A percentile compares a stretch with the other conserved stretches of the same genome.
Conservation (phyloP, 2,113 vertebrate species). For the Oncorhynchus kisutch region DNA sequence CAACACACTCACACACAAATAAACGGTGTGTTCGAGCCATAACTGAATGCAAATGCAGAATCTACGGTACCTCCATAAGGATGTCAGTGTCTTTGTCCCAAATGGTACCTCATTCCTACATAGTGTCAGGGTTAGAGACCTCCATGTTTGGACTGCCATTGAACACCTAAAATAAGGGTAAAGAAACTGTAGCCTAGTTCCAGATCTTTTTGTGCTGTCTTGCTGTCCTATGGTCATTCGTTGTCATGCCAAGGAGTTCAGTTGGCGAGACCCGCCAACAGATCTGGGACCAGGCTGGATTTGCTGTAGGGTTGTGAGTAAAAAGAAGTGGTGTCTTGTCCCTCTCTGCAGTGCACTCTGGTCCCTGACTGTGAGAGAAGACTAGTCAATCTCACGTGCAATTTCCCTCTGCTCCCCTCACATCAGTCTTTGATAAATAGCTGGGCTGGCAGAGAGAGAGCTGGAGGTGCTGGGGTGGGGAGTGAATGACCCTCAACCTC, state of each 20-base stretch:
- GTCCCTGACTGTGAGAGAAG: slow-evolving; percentile 21
- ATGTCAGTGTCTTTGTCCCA: too few relatives aligned
- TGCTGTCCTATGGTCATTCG: not conserved
- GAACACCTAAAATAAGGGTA: not conserved
- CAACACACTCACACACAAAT: slow-evolving; percentile 4
- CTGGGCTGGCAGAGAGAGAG: slow-evolving; percentile 28
- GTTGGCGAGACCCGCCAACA: too few relatives aligned
- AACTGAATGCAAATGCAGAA: too few relatives aligned
- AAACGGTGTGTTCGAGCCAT: not conserved
- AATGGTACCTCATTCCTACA: too few relatives aligned
- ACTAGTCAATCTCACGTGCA: slow-evolving; percentile 50
- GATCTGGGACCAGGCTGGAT: not conserved
- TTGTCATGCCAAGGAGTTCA: too few relatives aligned
- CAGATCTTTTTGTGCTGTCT: not conserved
- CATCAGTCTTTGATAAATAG: slow-evolving; percentile 61
- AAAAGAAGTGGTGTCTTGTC: not conserved
- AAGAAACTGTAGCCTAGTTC: not conserved
- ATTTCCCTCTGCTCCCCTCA: slow-evolving; percentile 30
- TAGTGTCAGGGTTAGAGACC: not conserved
- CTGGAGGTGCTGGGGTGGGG: not conserved
- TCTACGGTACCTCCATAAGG: too few relatives aligned
- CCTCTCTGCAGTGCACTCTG: slow-evolving; percentile 16
- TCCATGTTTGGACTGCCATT: not conserved
- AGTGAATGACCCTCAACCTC: slow-evolving; percentile 22
- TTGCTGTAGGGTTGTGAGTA: not conserved